Evolutionary conservation across 2,888 invertebrate species (phyloP), one percentile per base, ranked within the genome.

Genomic region (Phragmatobia fuliginosa): DNA sequence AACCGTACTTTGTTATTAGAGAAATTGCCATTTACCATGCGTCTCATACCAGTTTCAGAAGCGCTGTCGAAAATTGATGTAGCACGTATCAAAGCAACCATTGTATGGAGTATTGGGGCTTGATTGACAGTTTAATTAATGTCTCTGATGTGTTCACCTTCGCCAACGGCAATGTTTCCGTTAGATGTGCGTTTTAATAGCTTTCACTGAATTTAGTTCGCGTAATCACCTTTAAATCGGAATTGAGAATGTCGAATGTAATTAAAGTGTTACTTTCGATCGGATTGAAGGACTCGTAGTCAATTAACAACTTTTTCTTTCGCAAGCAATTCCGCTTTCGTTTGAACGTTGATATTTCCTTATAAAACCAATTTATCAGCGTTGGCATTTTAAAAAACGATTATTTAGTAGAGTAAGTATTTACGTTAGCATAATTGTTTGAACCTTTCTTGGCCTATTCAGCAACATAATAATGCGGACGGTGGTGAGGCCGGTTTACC

Each of bases 81-180:
- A 78, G 77, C 83, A 68, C 81, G 79, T 84, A 83, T 86, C 84
- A 84, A 88, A 86, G 85, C 81, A 77, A 81, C 79, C 80, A 83
- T 83, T 84, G 84, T 84, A 75, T 77, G 73, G 74, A 77, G 78
- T 83, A 85, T 85, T 83, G 82, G 77, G 63, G 68, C 77, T 74
- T 88, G 90, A 89, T 85, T 84, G 89, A 87, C 87, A 83, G 82
- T 87, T 87, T 88, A 89, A 89, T 89, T 89, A 89, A 88, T 86
- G 87, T 82, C 82, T 83, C 78, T 79, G 82, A 78, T 82, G 77
- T 82, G 75, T 80, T 82, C 76, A 83, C 83, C 76, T 84, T 81
- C 75, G 77, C 77, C 71, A 52, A 62, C 68, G 75, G 72, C 76
- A 71, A 72, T 74, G 71, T 72, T 75, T 65, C 66, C 76, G 77